Evolutionary conservation across 2,888 invertebrate genomes (phyloP), one percentile per base, ranked within the genome.

Genomic region (Euzophera pinguis): DNA sequence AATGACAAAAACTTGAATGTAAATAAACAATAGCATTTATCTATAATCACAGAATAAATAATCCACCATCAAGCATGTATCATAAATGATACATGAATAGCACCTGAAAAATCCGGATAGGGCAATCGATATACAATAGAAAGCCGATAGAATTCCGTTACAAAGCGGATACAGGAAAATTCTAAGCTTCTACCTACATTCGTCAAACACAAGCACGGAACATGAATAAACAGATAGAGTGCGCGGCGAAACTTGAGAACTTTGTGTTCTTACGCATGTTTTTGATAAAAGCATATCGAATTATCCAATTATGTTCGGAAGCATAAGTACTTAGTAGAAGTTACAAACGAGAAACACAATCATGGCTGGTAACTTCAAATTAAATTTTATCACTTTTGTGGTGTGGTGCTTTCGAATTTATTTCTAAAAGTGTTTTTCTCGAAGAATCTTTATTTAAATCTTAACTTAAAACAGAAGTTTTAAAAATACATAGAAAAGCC

Each of bases 191-290:
- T 16, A 39, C 39, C 16, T 45, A 42, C 17, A 29, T 42, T 52
- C 51, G 54, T 54, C 50, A 50, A 54, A 51, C 54, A 54, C 42
- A 37, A 29, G 32, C 43, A 14, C 48, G 51, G 43, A 54, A 51
- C 48, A 54, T 32, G 51, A 47, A 48, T 51, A 54, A 51, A 51
- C 54, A 54, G 41, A 50, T 45, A 53, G 50, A 47, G 48, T 48
- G 22, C 2, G 47, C n/a, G 45, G 3, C 27, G 32, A 45, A 45
- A 45, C 45, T 45, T 16, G 45, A 45, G 32, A 14, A 32, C 45
- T 45, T 43, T 12, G 27, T 29, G 27, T 29, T 14, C 12, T 27
- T 29, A 29, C 43, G 32, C 32, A 32, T 52, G 45, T 47, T 39
- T 38, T 37, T 43, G 51, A 43, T 43, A 54, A 43, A 48, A 49